Evolutionary conservation across 2,113 vertebrate genomes (phyloP), one percentile per base, ranked within the genome.

Genomic region (Echinops telfairi): DNA sequence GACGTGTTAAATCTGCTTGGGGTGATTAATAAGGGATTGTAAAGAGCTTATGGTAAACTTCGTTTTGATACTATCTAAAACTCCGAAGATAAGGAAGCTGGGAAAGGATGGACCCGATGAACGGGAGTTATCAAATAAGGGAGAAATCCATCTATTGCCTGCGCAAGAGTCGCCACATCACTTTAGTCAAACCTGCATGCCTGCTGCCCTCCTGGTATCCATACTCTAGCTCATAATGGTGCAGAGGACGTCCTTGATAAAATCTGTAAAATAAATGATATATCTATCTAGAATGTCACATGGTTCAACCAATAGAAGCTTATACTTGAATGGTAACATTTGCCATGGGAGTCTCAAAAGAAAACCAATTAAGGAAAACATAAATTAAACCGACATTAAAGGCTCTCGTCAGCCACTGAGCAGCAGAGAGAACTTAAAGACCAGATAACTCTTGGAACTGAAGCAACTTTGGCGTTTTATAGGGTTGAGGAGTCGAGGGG

Each of bases 311-410:
- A 17, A 81, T 0, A 81, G 70, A 76, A 66, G 33, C 3, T 94
- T 90, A 27, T 68, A 70, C 82, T 84, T 95, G 36, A 95, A 75
- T 70, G 29, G 64, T 83, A 82, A 11, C 11, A 36, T 73, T 85
- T 75, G 53, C 2, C 7, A 47, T 60, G 73, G 47, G 29, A 86
- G 7, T 86, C 25, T 64, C 40, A 82, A 89, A 88, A 75, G 19
- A 85, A 93, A 86, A 73, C 86, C 73, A 19, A 89, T 73, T 11
- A 93, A 79, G 9, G 5, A 73, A 71, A 73, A 89, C 12, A 60
- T 76, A 86, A 22, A 25, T 89, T 36, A 83, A 66, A 43, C 38
- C 76, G 20, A 79, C 6, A 19, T 70, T 78, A 66, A 86, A 83
- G 43, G 14, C 2, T 70, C 85, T 43, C 62, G 77, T 87, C 31